Base-by-base conservation (phyloP, 1,140 invertebrate genomes). In the Scaptomyza graminum region DNA sequence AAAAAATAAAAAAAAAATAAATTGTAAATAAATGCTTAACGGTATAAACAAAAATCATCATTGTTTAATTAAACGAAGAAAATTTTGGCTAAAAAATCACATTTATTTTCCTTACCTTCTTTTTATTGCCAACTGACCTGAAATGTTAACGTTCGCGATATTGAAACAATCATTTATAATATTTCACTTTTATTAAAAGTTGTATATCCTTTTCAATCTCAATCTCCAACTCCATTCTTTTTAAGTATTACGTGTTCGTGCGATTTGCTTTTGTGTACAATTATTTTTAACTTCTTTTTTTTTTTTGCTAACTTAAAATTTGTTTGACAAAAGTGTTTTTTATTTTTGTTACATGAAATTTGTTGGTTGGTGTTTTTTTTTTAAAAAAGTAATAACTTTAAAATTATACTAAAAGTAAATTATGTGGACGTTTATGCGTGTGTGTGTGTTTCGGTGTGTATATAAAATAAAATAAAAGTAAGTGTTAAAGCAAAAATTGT, bases 321-420 rank as follows among this genome's bases (percentile, higher is more conserved):
- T 67, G 66, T 71, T 62, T 77, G 77, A 83, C 76, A 55, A 85
- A 76, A 74, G 44, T 76, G 43, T 41, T 61, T 52, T 18, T 51
- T n/a, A n/a, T n/a, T 2, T 22, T 51, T 74, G 50, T 52, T 52
- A 52, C 13, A 56, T 50, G 47, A 49, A 39, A 13, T 64, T 41
- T 47, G 39, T 25, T 76, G 60, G 61, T 22, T 22, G 31, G n/a
- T n/a, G n/a, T n/a, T n/a, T 34, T 57, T 69, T 52, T 69, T 62
- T 80, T 82, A 82, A 82, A 84, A 71, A 84, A 75, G 75, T 80
- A 84, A 84, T 84, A 84, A 87, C 82, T 87, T 84, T 87, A 84
- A 87, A 85, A 73, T 74, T 80, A 71, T 85, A 81, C 81, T 79
- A 83, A 68, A 68, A 84, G 46, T 68, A 62, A 64, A 61, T 79